These are phyloP conservation scores for Lycaena phlaeas DNA, from an alignment of 2,888 invertebrate genomes.

Conservation along the genomic window DNA sequence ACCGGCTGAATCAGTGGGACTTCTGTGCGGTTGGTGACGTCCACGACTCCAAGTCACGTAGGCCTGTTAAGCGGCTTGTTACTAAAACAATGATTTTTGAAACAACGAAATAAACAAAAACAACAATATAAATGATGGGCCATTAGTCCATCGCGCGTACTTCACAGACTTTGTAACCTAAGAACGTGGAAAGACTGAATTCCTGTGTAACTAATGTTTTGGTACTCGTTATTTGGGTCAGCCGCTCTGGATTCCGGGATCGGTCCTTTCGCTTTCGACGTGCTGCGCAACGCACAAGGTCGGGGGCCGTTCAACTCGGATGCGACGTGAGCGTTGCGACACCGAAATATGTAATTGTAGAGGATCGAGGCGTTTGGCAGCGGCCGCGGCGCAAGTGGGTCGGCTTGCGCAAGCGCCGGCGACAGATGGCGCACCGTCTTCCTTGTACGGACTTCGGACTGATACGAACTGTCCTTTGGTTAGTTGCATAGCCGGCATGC, in stretches of 20 bases:
- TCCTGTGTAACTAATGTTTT: too few species aligned
- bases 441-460: conserved; percentile 46
- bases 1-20: conserved; percentile 40
- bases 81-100: too few species aligned
- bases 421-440: conserved; percentile 67
- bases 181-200: too few species aligned
- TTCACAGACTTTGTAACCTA: too few species aligned
- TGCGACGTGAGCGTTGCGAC: conserved; percentile 66
- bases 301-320: conserved; percentile 73
- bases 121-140: too few species aligned
- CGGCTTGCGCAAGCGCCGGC: conserved; percentile 61
- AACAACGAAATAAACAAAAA: too few species aligned
- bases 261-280: conserved; percentile 66
- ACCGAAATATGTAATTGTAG: conserved; percentile 70
- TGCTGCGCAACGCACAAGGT: conserved; percentile 66
- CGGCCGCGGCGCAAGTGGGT: conserved; percentile 62
- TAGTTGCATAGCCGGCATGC: background rate
- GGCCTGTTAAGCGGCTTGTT: too few species aligned
- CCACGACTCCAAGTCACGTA: conserved; percentile 50
- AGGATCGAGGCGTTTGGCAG: conserved; percentile 68
- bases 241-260: conserved; percentile 38
- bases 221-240: conserved; percentile 7
- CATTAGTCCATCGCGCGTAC: too few species aligned
- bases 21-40: conserved; percentile 28
- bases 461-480: conserved; percentile 13